Evolutionary conservation across 2,888 invertebrate species (phyloP).

Genomic region (Folsomia candida): DNA sequence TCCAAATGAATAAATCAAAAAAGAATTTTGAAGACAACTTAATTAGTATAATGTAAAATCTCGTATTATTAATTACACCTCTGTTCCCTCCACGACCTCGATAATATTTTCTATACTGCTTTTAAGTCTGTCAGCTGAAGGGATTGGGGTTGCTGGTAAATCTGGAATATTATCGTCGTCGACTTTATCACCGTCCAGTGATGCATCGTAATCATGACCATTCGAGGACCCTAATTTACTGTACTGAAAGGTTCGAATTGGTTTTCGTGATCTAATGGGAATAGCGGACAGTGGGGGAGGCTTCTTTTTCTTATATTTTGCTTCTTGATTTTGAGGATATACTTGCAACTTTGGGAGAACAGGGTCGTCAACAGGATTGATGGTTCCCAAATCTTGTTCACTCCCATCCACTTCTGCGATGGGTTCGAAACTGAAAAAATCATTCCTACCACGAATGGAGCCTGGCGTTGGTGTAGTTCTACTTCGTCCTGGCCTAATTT

Average conservation of each 20-base stretch:
- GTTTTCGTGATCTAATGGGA: constrained; percentile 5
- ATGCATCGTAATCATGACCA: not conserved
- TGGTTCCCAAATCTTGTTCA: not conserved
- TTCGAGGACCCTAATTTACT: not conserved
- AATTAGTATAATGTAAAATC: not conserved
- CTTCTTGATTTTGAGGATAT: not conserved
- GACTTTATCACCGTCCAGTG: not conserved
- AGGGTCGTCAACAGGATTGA: constrained; percentile 14
- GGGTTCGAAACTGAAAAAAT: constrained; percentile 19
- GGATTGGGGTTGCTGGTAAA: not conserved
- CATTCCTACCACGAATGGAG: constrained; percentile 5
- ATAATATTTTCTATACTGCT: constrained; percentile 13
- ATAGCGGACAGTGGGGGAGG: not conserved
- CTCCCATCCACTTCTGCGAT: constrained; percentile 11
- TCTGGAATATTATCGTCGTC: not conserved
- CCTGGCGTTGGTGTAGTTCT: constrained; percentile 6
- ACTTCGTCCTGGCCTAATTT: constrained; percentile 5
- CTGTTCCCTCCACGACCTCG: constrained; percentile 19
- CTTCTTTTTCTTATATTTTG: constrained; percentile 22
- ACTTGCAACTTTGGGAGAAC: not conserved
- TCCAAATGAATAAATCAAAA: not conserved
- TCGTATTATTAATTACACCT: constrained; percentile 8
- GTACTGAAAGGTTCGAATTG: constrained; percentile 4
- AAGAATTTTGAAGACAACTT: not conserved
- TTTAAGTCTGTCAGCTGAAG: not conserved